These are phyloP conservation scores for Thaleichthys pacificus DNA, from an alignment of 2,797 vertebrate species.

Conservation along the genomic window DNA sequence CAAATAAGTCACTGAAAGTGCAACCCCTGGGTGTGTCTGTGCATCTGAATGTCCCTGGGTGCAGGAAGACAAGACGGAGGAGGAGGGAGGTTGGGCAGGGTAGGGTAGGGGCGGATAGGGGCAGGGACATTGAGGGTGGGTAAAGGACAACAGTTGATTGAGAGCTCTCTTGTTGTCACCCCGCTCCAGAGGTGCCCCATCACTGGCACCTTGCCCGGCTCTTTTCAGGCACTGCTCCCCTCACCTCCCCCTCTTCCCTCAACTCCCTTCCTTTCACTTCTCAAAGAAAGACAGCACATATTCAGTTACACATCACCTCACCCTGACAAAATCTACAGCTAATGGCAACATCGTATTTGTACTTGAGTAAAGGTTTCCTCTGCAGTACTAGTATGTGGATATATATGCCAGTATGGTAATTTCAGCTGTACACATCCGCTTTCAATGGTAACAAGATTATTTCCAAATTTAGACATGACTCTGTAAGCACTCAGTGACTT, in stretches of 20 bases:
- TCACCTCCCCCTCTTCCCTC: constrained; percentile 20
- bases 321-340: constrained; percentile 22
- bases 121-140: background rate
- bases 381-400: background rate
- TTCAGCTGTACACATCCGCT: background rate
- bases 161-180: constrained; percentile 23
- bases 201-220: constrained; percentile 31
- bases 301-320: constrained; percentile 58
- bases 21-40: constrained; percentile 14
- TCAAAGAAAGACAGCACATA: constrained; percentile 44
- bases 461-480: background rate
- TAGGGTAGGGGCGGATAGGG: too few species aligned
- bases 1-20: background rate
- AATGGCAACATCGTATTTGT: constrained; percentile 5
- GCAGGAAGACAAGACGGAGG: too few species aligned
- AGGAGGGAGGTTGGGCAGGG: too few species aligned
- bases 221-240: constrained; percentile 27
- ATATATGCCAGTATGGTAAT: background rate
- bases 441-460: background rate
- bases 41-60: constrained; percentile 4
- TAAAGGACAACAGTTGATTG: constrained; percentile 25
- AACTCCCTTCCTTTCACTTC: constrained; percentile 35
- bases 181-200: constrained; percentile 31
- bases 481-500: background rate
- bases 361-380: background rate